Evolutionary conservation across 1,140 invertebrate species (phyloP), one percentile per base, ranked within the genome.

Genomic region (Bombus sibiricus): DNA sequence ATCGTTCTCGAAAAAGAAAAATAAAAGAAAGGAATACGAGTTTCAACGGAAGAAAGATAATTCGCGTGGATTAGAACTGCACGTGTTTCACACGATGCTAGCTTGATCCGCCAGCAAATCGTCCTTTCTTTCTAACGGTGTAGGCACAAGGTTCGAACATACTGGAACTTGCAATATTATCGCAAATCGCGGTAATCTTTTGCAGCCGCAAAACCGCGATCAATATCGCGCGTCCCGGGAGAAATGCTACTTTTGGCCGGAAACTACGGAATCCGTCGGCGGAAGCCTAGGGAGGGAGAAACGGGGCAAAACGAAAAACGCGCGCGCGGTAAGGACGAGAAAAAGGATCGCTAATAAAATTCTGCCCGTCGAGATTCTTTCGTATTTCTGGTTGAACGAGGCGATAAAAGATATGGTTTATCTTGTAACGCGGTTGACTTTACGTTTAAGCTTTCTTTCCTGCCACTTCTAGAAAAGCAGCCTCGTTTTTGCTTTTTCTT

Each of bases 121-220:
- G 32, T n/a, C 39, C 22, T 43, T 75, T 32, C 53, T 76, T 73
- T 34, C n/a, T 6, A 81, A 81, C 68, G 43, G 25, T 9, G 25
- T 34, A 10, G 39, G 1, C 39, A 18, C 75, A 13, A 43, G 66
- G 5, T 47, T 66, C 72, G 39, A 53, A 53, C 34, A 34, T 34
- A 53, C 59, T 71, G 64, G 76, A n/a, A 57, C 43, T 62, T 25
- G 73, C 80, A 77, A 89, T 82, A 82, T 89, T 89, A 89, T 89
- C 87, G 59, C 69, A 73, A 85, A 89, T 89, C 84, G 84, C 72
- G 77, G 88, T 89, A 86, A 90, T 90, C 89, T 90, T 90, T 81
- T 89, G 87, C 84, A 87, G 74, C 81, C 88, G 72, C 81, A 84
- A 81, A 90, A 89, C 87, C 88, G 80, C 89, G 88, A 90, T 90